Conservation (phyloP, 2,888 invertebrate genomes). For the Leptinotarsa tumamoca region DNA sequence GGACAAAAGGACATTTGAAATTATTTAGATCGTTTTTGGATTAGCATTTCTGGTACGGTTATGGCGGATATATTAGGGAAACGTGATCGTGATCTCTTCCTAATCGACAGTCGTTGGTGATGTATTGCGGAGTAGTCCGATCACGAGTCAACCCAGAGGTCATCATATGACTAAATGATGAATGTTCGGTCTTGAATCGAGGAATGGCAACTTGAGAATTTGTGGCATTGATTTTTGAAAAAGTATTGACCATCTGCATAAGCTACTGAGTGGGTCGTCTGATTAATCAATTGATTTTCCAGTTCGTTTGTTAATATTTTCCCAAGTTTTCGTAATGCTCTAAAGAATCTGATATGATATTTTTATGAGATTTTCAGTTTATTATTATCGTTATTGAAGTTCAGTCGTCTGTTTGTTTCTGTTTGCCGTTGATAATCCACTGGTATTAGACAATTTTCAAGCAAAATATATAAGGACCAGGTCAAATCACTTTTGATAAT, state of each 20-base stretch:
- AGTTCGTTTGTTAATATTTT: background rate
- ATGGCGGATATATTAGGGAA: constrained; percentile 51
- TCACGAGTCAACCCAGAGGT: constrained; percentile 53
- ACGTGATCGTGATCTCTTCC: constrained; percentile 57
- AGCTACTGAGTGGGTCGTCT: background rate
- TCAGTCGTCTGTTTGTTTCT: too few species aligned
- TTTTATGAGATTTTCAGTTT: too few species aligned
- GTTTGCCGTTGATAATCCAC: too few species aligned
- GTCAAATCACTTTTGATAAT: too few species aligned
- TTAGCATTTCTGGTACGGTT: constrained; percentile 49
- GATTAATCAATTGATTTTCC: too few species aligned
- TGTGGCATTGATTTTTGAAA: background rate
- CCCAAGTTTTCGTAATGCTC: too few species aligned
- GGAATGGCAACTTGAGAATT: constrained; percentile 5
- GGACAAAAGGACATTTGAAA: constrained; percentile 41
- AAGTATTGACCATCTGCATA: background rate
- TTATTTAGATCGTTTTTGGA: constrained; percentile 47
- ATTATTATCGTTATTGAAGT: too few species aligned
- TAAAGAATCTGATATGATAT: too few species aligned
- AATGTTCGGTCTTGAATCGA: constrained; percentile 10
- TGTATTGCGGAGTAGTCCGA: constrained; percentile 51
- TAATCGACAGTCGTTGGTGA: constrained; percentile 56
- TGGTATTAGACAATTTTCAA: too few species aligned
- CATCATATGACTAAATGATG: constrained; percentile 43
- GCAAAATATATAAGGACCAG: too few species aligned